These are phyloP conservation scores for Lucilia cuprina DNA, from an alignment of 1,140 invertebrate genomes.

Conservation along the genomic window DNA sequence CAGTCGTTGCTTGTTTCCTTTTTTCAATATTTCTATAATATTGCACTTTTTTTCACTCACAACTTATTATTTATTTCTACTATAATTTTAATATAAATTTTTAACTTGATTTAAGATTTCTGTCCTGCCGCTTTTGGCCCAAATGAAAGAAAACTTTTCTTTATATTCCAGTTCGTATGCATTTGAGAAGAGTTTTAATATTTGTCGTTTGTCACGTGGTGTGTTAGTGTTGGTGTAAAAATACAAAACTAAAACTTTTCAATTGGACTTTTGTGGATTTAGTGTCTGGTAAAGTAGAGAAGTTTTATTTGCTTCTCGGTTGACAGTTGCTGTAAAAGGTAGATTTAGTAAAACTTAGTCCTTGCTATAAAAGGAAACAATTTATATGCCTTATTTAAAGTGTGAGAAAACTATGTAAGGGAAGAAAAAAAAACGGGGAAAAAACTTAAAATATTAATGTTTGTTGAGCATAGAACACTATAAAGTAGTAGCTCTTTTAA, in stretches of 20 bases:
- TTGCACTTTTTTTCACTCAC: background rate
- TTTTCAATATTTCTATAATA: background rate
- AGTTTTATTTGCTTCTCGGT: conserved; percentile 40
- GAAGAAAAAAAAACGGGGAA: background rate
- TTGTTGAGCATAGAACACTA: background rate
- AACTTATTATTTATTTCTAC: background rate
- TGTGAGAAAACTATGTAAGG: background rate
- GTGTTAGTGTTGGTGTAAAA: background rate
- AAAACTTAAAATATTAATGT: background rate
- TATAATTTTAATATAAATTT: background rate
- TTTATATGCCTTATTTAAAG: background rate
- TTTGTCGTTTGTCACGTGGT: background rate
- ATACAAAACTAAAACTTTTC: conserved; percentile 35
- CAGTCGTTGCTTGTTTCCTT: background rate
- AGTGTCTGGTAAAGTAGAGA: conserved; percentile 37
- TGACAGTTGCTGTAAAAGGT: conserved; percentile 38
- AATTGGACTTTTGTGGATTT: conserved; percentile 42
- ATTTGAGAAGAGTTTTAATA: background rate
- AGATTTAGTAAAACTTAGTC: conserved; percentile 26
- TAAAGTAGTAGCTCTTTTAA: background rate
- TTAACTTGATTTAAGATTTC: conserved; percentile 20
- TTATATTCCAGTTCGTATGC: background rate
- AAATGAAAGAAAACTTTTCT: background rate
- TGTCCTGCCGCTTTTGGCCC: background rate
- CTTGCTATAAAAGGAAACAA: background rate